Evolutionary conservation across 2,888 invertebrate genomes (phyloP).

Genomic region (Lasioglossum leucozonium): DNA sequence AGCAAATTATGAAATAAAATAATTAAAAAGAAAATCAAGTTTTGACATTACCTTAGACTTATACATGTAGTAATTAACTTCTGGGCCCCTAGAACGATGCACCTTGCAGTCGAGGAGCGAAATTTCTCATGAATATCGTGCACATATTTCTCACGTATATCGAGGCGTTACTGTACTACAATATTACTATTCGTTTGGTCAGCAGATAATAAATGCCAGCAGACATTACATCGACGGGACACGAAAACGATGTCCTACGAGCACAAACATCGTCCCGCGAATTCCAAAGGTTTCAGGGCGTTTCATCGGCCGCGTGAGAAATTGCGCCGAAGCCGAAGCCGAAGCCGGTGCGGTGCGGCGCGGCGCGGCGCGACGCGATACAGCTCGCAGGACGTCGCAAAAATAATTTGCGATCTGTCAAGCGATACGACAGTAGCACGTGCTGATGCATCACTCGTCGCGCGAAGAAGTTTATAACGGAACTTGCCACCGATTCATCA

Average conservation of each 20-base stretch:
- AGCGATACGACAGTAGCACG: slow-evolving; percentile 26
- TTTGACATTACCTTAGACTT: too few relatives aligned
- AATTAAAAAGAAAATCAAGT: too few relatives aligned
- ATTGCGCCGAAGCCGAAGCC: slow-evolving; percentile 16
- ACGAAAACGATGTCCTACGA: not conserved
- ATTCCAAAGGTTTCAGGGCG: slow-evolving; percentile 19
- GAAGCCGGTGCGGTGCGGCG: not conserved
- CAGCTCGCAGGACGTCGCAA: slow-evolving; percentile 25
- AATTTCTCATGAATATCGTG: not conserved
- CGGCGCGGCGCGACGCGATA: not conserved
- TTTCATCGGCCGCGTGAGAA: slow-evolving; percentile 26
- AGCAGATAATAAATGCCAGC: not conserved
- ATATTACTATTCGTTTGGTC: too few relatives aligned
- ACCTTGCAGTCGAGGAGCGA: not conserved
- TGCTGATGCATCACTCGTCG: slow-evolving; percentile 42
- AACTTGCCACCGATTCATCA: slow-evolving; percentile 56
- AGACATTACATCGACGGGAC: not conserved
- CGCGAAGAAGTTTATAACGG: slow-evolving; percentile 59
- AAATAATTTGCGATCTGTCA: slow-evolving; percentile 61
- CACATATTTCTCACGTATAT: too few relatives aligned
- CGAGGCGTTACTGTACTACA: not conserved
- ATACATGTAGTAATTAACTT: too few relatives aligned
- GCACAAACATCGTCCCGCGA: not conserved
- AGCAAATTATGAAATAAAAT: too few relatives aligned
- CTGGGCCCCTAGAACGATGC: not conserved